These are phyloP conservation scores for Jaculus jaculus DNA, from an alignment of 2,113 vertebrate genomes.

Conservation along the genomic window DNA sequence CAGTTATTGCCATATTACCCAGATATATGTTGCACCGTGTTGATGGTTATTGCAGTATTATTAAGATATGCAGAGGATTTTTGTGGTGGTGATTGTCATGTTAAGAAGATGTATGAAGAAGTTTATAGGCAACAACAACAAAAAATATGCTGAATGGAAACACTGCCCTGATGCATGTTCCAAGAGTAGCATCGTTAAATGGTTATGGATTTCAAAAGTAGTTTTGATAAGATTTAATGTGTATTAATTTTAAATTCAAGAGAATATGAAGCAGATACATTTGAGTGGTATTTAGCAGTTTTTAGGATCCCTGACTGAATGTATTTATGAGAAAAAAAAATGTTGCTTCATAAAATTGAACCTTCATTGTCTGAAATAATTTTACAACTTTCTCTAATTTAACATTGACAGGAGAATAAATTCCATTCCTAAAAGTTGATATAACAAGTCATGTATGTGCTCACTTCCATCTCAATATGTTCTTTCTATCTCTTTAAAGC, in stretches of 20 bases:
- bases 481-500: background rate
- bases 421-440: background rate
- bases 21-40: conserved; percentile 64
- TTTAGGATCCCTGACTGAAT: background rate
- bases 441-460: background rate
- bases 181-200: conserved; percentile 31
- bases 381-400: conserved; percentile 20
- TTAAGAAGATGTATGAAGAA: conserved; percentile 71
- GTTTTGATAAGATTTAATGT: conserved; percentile 41
- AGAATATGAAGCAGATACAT: background rate
- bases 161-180: conserved; percentile 44
- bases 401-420: background rate
- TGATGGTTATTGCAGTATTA: conserved; percentile 77
- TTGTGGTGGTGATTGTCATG: conserved; percentile 69
- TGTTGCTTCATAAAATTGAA: background rate
- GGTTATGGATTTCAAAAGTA: conserved; percentile 28
- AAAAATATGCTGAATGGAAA: conserved; percentile 60
- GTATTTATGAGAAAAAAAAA: background rate
- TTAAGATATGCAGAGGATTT: conserved; percentile 71
- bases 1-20: conserved; percentile 70
- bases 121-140: conserved; percentile 66
- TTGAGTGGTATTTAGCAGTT: background rate
- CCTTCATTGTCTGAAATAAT: background rate
- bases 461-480: background rate
- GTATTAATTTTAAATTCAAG: conserved; percentile 41